These are phyloP conservation scores for Pelusios castaneus DNA, from an alignment of 2,113 vertebrate genomes.

Conservation along the genomic window DNA sequence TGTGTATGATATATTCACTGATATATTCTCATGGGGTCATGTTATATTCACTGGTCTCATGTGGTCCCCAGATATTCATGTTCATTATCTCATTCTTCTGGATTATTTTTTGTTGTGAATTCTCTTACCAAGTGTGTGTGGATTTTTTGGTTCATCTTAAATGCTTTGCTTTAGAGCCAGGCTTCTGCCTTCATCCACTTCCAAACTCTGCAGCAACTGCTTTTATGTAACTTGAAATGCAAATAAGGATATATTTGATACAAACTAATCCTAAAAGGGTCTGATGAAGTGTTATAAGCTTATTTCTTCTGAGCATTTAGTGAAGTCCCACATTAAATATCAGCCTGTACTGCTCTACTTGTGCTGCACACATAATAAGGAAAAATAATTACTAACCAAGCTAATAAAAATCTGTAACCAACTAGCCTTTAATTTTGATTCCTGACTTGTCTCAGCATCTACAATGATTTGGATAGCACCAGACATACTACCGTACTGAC, in stretches of 20 bases:
- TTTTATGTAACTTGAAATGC: slow-evolving; percentile 65
- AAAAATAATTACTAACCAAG: neutral
- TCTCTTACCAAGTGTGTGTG: neutral
- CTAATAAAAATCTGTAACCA: slow-evolving; percentile 19
- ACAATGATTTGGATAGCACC: neutral
- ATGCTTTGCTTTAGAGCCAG: slow-evolving; percentile 33
- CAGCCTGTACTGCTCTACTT: slow-evolving; percentile 33
- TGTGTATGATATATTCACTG: neutral
- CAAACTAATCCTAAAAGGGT: slow-evolving; percentile 62
- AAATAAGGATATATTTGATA: slow-evolving; percentile 66
- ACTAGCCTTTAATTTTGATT: slow-evolving; percentile 34
- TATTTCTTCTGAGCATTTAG: slow-evolving; percentile 63
- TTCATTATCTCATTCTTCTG: neutral
- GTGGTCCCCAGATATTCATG: neutral
- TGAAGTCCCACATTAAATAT: slow-evolving; percentile 65
- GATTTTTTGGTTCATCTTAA: neutral
- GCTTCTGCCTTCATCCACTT: slow-evolving; percentile 47
- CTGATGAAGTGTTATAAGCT: slow-evolving; percentile 59
- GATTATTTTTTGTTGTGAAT: neutral
- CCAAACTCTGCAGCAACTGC: slow-evolving; percentile 36
- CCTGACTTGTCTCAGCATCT: neutral
- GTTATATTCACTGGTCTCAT: neutral
- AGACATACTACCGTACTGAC: neutral
- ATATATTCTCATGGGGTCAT: too few species aligned
- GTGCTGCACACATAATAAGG: slow-evolving; percentile 47